Conservation (phyloP, 2,113 vertebrate genomes). For the Mesoclemmys tuberculata region DNA sequence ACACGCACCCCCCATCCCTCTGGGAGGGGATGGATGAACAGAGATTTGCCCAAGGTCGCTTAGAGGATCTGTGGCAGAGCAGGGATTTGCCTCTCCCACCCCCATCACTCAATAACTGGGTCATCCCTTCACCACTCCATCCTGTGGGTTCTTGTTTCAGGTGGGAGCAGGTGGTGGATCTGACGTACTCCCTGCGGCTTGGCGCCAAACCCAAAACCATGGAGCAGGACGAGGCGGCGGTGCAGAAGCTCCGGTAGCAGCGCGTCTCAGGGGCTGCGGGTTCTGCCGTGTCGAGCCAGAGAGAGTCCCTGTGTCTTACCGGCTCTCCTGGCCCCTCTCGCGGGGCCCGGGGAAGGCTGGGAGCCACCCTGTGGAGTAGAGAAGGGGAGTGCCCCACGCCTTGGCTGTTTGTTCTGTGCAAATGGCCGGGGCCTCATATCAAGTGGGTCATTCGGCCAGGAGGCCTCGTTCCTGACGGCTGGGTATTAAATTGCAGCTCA, state of each 20-base stretch:
- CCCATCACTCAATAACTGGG: neutral
- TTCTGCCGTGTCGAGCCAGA: neutral
- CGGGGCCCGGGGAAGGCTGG: accelerated
- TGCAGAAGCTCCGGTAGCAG: constrained; percentile 92
- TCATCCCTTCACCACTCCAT: neutral
- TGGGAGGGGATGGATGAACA: neutral
- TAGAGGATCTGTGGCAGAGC: neutral
- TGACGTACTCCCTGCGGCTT: constrained; percentile 88
- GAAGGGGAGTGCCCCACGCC: too few species aligned
- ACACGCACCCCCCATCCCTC: too few species aligned
- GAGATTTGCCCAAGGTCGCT: neutral
- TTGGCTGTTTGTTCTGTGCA: too few species aligned
- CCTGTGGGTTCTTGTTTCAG: constrained; percentile 67
- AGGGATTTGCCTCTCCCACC: neutral
- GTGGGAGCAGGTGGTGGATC: constrained; percentile 96
- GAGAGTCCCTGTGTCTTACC: neutral
- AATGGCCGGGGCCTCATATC: neutral
- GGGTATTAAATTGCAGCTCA: too few species aligned
- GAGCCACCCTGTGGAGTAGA: too few species aligned
- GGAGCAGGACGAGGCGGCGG: constrained; percentile 84
- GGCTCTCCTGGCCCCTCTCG: neutral
- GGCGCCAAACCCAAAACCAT: constrained; percentile 87
- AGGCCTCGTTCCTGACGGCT: too few species aligned
- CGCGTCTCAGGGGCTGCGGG: accelerated
- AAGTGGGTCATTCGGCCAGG: too few species aligned